Conservation (phyloP, 2,888 invertebrate species). For the Andrena camellia region DNA sequence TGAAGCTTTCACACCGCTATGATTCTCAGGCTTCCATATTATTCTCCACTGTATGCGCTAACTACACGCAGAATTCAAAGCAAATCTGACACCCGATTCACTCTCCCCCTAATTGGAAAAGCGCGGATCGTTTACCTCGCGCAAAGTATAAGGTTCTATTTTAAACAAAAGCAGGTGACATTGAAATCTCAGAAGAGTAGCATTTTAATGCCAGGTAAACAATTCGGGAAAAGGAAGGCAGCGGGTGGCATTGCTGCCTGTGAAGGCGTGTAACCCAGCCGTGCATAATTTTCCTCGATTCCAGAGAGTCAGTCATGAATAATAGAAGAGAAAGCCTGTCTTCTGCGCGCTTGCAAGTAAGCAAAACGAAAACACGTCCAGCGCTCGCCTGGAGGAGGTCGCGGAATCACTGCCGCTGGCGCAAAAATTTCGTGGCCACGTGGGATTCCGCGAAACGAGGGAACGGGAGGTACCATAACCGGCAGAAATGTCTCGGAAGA, state of each 20-base stretch:
- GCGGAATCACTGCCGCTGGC: not conserved
- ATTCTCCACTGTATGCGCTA: no score
- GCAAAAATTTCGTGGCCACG: slow-evolving; percentile 1
- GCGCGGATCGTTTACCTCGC: no score
- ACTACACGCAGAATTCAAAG: no score
- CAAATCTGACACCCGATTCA: no score
- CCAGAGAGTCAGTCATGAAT: not conserved
- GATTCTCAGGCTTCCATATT: no score
- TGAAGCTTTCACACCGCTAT: no score
- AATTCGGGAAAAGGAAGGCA: not conserved
- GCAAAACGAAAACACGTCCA: not conserved
- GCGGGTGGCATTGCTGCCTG: not conserved
- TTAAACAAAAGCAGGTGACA: no score
- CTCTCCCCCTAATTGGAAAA: no score
- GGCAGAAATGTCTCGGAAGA: slow-evolving; percentile 17
- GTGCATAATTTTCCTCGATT: slow-evolving; percentile 1
- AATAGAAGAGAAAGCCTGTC: slow-evolving; percentile 3
- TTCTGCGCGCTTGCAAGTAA: not conserved
- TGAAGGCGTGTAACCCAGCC: not conserved
- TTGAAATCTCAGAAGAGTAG: not conserved
- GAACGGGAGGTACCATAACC: slow-evolving; percentile 3
- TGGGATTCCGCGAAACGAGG: not conserved
- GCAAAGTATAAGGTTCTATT: not conserved
- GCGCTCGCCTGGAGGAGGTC: not conserved
- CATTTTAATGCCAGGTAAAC: not conserved